Base-by-base conservation (phyloP, 2,888 invertebrate genomes). In the Deilephila porcellus region DNA sequence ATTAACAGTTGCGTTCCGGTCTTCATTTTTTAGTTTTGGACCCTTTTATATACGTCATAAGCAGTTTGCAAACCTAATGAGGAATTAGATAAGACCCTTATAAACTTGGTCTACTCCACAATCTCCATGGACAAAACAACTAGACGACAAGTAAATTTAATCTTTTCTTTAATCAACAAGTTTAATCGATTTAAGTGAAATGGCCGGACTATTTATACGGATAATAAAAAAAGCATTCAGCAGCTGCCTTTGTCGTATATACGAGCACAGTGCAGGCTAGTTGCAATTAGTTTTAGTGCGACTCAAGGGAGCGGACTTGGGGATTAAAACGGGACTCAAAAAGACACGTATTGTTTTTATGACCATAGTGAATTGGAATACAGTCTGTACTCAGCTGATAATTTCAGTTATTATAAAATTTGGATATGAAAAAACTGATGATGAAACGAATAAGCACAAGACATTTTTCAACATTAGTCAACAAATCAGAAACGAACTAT, bases 251-350 rank as follows among this genome's bases (percentile, higher is more conserved):
- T 81, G 74, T 75, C 80, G 76, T 76, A 79, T 76, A 78, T 77
- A 80, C 78, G 77, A 80, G 76, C 75, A 79, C 76, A 81, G 76
- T 79, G 71, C 80, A 77, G 72, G 74, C 64, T 75, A 71, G 8
- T 73, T 72, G 81, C 76, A 71, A 72, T 73, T 76, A 79, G 76
- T 81, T 81, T 77, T 78, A 67, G 52, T 67, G 67, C 67, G 20
- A 52, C 14, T 0, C 4, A 1, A 63, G 52, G 45, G 52, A 25
- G 25, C 52, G 67, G 17, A 67, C 67, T 67, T 25, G 25, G 25
- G 25, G 17, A 67, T 52, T 45, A 34, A 5, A 19, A 32, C 17
- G 32, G n/a, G 56, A n/a, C 11, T 14, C 45, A 45, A 8, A 45
- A 45, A 5, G 32, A 45, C 11, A n/a, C 53, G 14, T 53, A 17